Conservation (phyloP, 1,140 invertebrate genomes). For the Saccostrea glomerata region DNA sequence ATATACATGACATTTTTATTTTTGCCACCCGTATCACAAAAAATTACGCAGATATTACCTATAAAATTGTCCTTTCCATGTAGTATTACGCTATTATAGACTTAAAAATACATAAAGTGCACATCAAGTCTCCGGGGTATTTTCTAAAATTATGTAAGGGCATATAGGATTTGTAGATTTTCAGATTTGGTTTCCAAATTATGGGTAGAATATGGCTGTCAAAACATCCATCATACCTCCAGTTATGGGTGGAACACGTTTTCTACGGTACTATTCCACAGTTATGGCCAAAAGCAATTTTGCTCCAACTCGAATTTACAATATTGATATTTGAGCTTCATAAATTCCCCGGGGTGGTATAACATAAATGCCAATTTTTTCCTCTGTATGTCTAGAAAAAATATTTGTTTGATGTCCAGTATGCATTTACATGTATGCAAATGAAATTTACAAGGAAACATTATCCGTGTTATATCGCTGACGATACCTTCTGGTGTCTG, state of each 20-base stretch:
- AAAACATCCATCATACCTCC: not conserved
- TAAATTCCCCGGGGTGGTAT: conserved; percentile 17
- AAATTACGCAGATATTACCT: not conserved
- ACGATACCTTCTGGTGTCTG: conserved; percentile 10
- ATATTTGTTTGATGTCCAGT: not conserved
- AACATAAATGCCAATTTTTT: not conserved
- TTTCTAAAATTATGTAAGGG: conserved; percentile 21
- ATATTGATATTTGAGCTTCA: conserved; percentile 1
- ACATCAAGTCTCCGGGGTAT: conserved; percentile 9
- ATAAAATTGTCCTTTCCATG: conserved; percentile 6
- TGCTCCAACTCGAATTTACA: not conserved
- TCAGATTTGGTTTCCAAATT: conserved; percentile 18
- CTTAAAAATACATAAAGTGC: conserved; percentile 37
- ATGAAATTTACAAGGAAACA: not conserved
- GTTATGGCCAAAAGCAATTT: not conserved
- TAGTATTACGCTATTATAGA: conserved; percentile 32
- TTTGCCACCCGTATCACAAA: not conserved
- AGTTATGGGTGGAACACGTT: not conserved
- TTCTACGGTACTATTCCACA: not conserved
- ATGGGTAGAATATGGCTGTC: conserved; percentile 33
- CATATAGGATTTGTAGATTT: conserved; percentile 36
- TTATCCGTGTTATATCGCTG: not conserved
- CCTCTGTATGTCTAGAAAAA: not conserved
- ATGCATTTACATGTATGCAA: not conserved
- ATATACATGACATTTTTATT: conserved; percentile 30